Percentiles rank a stretch among this genome's conserved stretches.
Evolutionary conservation across 2,888 invertebrate genomes (phyloP).

Genomic region (Drosophila basisetae): DNA sequence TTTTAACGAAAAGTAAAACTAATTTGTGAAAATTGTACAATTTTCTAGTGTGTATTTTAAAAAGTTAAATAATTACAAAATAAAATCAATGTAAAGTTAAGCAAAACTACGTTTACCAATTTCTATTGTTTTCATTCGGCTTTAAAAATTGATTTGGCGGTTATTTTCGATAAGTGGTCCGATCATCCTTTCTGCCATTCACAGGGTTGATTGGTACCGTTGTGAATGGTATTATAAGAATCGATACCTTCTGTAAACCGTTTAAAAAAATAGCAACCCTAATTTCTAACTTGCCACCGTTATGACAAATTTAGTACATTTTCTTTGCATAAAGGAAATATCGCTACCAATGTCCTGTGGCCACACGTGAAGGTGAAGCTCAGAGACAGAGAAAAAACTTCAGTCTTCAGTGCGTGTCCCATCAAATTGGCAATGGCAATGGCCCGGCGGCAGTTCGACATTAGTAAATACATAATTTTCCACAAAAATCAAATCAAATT

Average conservation of each 20-base stretch:
- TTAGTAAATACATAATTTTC: constrained; percentile 84
- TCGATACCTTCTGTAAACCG: constrained; percentile 2
- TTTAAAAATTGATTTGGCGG: not conserved
- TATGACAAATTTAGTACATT: constrained; percentile 49
- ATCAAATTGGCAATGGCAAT: constrained; percentile 84
- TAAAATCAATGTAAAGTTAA: constrained; percentile 48
- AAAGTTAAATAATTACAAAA: constrained; percentile 25
- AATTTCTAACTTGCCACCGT: not conserved
- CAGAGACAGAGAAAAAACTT: constrained; percentile 40
- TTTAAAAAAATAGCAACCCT: constrained; percentile 28
- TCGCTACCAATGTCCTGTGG: constrained; percentile 49
- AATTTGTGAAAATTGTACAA: constrained; percentile 55
- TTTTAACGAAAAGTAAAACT: constrained; percentile 34
- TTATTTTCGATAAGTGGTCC: not conserved
- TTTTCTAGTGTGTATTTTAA: constrained; percentile 54
- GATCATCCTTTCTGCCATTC: constrained; percentile 2
- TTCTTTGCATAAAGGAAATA: constrained; percentile 29
- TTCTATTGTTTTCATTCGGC: not conserved
- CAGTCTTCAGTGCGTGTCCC: constrained; percentile 56
- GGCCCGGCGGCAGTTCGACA: constrained; percentile 84
- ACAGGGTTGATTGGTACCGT: not conserved
- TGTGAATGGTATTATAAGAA: not conserved
- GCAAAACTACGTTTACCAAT: not conserved
- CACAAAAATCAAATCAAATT: constrained; percentile 85
- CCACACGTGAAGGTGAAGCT: constrained; percentile 60